A percentile compares a stretch with the other conserved stretches of the same genome.
phyloP scores from a whole-genome alignment of 2,797 vertebrate genomes.

The Hirundo rustica region DNA sequence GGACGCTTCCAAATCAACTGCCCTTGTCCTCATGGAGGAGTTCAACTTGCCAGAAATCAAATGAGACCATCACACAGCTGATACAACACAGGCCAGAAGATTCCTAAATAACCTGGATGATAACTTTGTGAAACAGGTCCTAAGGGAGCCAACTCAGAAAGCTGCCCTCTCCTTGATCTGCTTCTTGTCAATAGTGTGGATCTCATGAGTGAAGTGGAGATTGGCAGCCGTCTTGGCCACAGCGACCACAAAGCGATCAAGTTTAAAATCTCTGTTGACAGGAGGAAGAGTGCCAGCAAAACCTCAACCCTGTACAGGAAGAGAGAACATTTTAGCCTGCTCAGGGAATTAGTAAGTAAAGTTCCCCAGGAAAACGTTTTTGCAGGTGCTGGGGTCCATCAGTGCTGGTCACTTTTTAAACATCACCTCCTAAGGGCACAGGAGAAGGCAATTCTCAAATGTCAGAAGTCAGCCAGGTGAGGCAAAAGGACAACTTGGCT shows the following conservation, averaged over 20 bases:
- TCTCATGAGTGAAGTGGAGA: not conserved
- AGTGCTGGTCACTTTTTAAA: not conserved
- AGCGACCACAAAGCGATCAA: accelerated
- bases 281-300: not conserved
- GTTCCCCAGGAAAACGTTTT: not conserved
- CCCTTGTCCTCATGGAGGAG: not conserved
- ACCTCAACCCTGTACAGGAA: not conserved
- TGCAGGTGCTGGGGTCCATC: not conserved
- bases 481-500: not conserved
- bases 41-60: not conserved
- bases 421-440: not conserved
- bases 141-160: not conserved
- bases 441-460: not conserved
- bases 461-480: not conserved
- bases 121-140: not conserved
- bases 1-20: not conserved
- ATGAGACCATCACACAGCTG: not conserved
- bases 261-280: not conserved
- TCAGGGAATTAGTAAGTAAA: not conserved
- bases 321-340: not conserved
- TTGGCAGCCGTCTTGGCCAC: not conserved
- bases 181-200: not conserved
- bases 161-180: not conserved
- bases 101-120: not conserved
- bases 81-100: not conserved